Evolutionary conservation across 2,888 invertebrate genomes (phyloP), one percentile per base, ranked within the genome.

Genomic region (Spialia ferax): DNA sequence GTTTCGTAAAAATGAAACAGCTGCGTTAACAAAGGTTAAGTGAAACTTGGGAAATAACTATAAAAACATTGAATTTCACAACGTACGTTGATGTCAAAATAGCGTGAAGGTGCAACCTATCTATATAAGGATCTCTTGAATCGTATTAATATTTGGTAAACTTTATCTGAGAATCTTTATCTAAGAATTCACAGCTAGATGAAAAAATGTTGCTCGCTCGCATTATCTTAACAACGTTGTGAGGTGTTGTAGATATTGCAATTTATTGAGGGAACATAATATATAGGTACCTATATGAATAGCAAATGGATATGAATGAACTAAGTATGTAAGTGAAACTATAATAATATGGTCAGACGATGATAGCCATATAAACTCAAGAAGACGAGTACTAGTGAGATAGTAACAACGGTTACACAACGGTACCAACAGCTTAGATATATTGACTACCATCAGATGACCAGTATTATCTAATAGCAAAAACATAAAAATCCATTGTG

Each of bases 381-480:
- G n/a, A n/a, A n/a, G n/a, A n/a, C n/a, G n/a, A n/a, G n/a, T n/a
- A n/a, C n/a, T n/a, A 50, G 66, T 62, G 63, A 63, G 62, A 67
- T 70, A 71, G 71, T 70, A 72, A 75, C 70, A 73, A 75, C 75
- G 71, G 76, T 79, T 80, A 77, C 72, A 75, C 74, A 81, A 81
- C 73, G 54, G 57, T 69, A 71, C 74, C 6, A 8, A 48, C 11
- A 48, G 3, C 75, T 74, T 73, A 26, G 73, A 73, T 69, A 76
- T 76, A 70, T 68, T 64, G 29, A 75, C 76, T 78, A 77, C 76
- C 74, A 78, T 76, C 70, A 78, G 74, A 76, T 80, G 80, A 77
- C 75, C 77, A 79, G 75, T 71, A 74, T 81, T 83, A 79, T 76
- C 72, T 77, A 84, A 82, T 76, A 63, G 68, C 63, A 65, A 63